phyloP scores from a whole-genome alignment of 2,113 vertebrate species.

The Cranoglanis bouderius region DNA sequence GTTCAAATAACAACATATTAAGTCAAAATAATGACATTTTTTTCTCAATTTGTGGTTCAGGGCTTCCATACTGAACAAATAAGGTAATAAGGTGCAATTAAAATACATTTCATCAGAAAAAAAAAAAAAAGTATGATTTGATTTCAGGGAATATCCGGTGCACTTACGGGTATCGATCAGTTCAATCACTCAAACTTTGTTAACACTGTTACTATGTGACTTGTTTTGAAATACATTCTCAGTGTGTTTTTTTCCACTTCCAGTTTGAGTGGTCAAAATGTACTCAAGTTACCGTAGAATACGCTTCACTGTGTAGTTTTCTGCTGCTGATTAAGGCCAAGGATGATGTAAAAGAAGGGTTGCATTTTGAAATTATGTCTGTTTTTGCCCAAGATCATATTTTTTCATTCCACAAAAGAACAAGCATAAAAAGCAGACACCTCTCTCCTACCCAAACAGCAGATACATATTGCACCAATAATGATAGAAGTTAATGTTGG shows the following conservation, averaged over 20 bases:
- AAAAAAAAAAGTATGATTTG: not conserved
- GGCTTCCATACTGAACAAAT: not conserved
- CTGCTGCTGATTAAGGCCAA: not conserved
- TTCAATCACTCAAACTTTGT: not conserved
- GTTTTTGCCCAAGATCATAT: not conserved
- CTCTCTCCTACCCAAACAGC: not conserved
- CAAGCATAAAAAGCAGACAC: not conserved
- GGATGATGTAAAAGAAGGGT: conserved; percentile 16
- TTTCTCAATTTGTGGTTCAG: not conserved
- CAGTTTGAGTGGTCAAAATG: not conserved
- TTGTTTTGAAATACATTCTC: not conserved
- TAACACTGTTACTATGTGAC: not conserved
- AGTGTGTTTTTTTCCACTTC: not conserved
- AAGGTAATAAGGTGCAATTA: not conserved
- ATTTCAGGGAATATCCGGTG: not conserved
- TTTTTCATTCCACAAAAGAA: not conserved
- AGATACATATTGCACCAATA: conserved; percentile 28
- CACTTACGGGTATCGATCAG: not conserved
- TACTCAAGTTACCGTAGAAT: not conserved
- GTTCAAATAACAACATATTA: not conserved
- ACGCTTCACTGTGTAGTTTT: not conserved
- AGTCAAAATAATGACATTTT: not conserved
- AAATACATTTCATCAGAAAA: not conserved
- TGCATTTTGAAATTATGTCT: not conserved
- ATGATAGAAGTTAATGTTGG: conserved; percentile 33